phyloP scores from a whole-genome alignment of 2,888 invertebrate species.

The Ctenicera cuprea region DNA sequence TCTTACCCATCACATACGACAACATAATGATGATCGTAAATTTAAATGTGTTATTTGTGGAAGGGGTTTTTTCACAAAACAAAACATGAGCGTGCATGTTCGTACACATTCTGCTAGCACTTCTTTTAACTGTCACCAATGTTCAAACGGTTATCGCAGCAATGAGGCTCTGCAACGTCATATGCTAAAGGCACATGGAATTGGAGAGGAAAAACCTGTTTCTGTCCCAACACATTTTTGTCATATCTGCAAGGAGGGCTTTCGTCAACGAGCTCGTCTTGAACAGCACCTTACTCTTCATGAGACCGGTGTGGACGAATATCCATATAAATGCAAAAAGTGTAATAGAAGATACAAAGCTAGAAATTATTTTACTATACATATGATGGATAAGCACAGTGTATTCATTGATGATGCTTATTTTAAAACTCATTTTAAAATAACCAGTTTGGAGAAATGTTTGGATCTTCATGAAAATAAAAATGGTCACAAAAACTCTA shows the following conservation, averaged over 20 bases:
- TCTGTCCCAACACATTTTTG: conserved; percentile 16
- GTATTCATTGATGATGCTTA: background rate
- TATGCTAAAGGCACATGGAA: conserved; percentile 8
- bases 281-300: conserved; percentile 22
- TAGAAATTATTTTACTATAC: conserved; percentile 21
- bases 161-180: conserved; percentile 31
- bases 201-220: conserved; percentile 25
- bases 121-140: conserved; percentile 22
- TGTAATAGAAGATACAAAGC: conserved; percentile 13
- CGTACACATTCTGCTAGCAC: conserved; percentile 20
- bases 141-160: conserved; percentile 14
- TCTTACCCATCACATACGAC: conserved; percentile 15
- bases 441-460: too few species aligned
- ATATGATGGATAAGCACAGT: conserved; percentile 21
- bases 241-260: conserved; percentile 13
- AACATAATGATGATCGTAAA: conserved; percentile 24
- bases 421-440: conserved; percentile 3
- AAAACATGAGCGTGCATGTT: conserved; percentile 15
- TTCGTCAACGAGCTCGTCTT: conserved; percentile 10
- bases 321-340: conserved; percentile 13
- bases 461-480: too few species aligned
- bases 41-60: conserved; percentile 26
- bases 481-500: too few species aligned
- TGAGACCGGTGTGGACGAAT: conserved; percentile 6
- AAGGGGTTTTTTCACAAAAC: conserved; percentile 34